Evolutionary conservation across 2,797 vertebrate genomes (phyloP), one percentile per base, ranked within the genome.

Genomic region (Chlorospingus flavigularis): DNA sequence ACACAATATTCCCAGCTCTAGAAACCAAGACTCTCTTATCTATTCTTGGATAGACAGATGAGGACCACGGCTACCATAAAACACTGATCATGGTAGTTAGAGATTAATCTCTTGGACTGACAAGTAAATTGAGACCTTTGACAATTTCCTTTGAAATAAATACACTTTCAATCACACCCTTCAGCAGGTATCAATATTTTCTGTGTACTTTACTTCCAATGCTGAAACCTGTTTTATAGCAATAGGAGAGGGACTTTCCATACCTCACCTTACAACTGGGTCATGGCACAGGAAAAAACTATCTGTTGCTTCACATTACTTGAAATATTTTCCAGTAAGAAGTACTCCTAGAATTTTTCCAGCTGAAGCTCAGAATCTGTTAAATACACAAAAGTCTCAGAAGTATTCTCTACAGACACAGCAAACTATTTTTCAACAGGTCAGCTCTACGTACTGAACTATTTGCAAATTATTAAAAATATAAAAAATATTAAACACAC

Each of bases 381-480:
- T 95, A 93, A 83, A 58, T 45, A 83, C 47, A 90, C 86, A 88
- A 68, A 92, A 87, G 88, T 62, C 39, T 87, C 88, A 53, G 35
- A 77, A 91, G 62, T 62, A 58, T 62, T 88, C 93, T 95, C 86
- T 71, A 74, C 21, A 91, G 86, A 74, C 65, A 83, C 62, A 37
- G 57, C 50, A 86, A 92, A 89, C 55, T 67, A 77, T 47, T 92
- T 95, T 92, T 89, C 65, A 87, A 71, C 68, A 63, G 81, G 77
- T 95, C 89, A 95, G 85, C 26, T 58, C 86, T 66, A 89, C 72
- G 39, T 73, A 86, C 75, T 45, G 72, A 97, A 92, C 78, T 94
- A 75, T 89, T 93, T 83, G 78, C 7, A 35, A 93, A 96, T 94
- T 92, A 92, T 95, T 95, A 92, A 94, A 96, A 95, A 79, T 74